Evolutionary conservation across 2,888 invertebrate species (phyloP), one percentile per base, ranked within the genome.

Genomic region (Blera fallax): DNA sequence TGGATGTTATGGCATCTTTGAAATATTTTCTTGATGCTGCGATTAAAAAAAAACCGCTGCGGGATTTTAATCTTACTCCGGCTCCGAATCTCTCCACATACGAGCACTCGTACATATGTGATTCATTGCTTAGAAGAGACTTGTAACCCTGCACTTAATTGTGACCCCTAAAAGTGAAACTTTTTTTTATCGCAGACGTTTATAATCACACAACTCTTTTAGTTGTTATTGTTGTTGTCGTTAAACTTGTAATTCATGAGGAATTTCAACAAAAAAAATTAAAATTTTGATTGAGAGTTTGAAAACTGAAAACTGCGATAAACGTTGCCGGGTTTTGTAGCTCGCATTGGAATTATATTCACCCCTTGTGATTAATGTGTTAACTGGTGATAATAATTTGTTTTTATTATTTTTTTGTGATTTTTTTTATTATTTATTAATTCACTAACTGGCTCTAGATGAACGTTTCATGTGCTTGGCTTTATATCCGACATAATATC

Each of bases 161-260:
- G 45, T 74, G 76, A 76, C 65, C 76, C 64, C 64, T 64, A 74
- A 74, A 74, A 64, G 73, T 64, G 64, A 74, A 74, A 64, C 64
- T 72, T 54, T 43, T 64, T 64, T 43, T 64, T 64, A 74, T 64
- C 73, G 52, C 73, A 29, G 62, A 37, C 62, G n/a, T 45, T 32
- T 11, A 43, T 64, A 43, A 74, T 64, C 62, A 27, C 37, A 29
- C 11, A 16, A 14, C 34, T 43, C 7, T 4, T 16, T 11, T 7
- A 3, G 21, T 8, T 50, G n/a, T 37, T 50, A 6, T 37, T 37
- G 7, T 52, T 29, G 52, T 21, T 34, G 16, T 37, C 16, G 45
- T 24, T 14, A 5, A n/a, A 10, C 14, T 27, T 32, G 11, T 21
- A 32, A 40, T 32, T 34, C 48, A 32, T 48, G 48, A 48, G 48